Evolutionary conservation across 2,888 invertebrate genomes (phyloP), one percentile per base, ranked within the genome.

Genomic region (Cryptosula pallasiana): DNA sequence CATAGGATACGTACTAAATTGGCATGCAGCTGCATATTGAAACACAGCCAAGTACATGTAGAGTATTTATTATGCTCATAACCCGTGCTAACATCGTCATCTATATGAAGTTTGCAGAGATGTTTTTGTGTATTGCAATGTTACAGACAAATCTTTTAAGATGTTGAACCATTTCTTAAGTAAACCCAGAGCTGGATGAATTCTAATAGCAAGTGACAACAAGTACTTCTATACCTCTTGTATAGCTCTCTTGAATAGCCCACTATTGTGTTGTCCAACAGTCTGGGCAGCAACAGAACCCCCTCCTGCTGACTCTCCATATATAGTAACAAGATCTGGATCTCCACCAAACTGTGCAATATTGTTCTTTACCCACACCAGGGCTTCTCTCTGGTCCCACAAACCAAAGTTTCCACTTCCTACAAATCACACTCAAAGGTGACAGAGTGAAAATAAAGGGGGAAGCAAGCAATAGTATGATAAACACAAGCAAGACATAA

Each of bases 311-410:
- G 63, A 63, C 27, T 63, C 25, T 27, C 63, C 63, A 63, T 29
- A 63, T 27, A 63, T 63, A 27, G 63, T 63, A 63, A 63, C 63
- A 27, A 63, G 63, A 25, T 63, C 63, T 32, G 63, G 63, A 63
- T 63, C 63, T 29, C 63, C 63, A 29, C 63, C 63, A n/a, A 63
- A 63, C 5, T 34, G 29, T 63, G 9, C 32, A n/a, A 63, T 63
- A 32, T 63, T 63, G 3, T 63, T 5, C 32, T 63, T 27, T 29
- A 63, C 34, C 63, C 63, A 63, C 3, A 63, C 32, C 9, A 63
- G 32, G 32, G 63, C 63, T 16, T 27, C 63, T 34, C 63, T 25
- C 32, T 63, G 63, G 34, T 63, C 63, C 63, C 63, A 63, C 9
- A 63, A 27, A 13, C 63, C 63, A 63, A 32, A 63, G 27, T 63